Base-by-base conservation (phyloP, 2,797 vertebrate species). In the Harpagifer antarcticus region DNA sequence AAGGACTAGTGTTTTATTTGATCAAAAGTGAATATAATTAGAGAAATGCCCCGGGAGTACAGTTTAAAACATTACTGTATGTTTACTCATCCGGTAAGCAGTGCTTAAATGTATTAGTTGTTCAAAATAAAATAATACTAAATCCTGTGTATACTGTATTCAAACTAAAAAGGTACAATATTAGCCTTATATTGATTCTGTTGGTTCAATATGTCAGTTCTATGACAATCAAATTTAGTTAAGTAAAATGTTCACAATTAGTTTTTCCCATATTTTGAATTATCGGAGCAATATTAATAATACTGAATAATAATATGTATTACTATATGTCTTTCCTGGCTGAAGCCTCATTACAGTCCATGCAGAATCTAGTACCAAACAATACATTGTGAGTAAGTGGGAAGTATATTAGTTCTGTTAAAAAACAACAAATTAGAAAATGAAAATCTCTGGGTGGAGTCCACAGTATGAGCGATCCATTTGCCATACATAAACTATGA, bases 401-500 rank as follows among this genome's bases (percentile, higher is more conserved):
- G 33, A 12, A 50, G 3, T 27, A 27, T 5, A 27, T 27, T 4
- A 42, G 17, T 15, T 48, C 1, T 53, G 33, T 65, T 9, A 37
- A 33, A 4, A 37, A 43, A 20, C 53, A 55, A 48, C 10, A n/a
- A 58, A 64, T 2, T 8, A 23, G 16, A 65, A 64, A 56, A 49
- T 33, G 3, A 33, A 58, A 50, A 37, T 19, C 7, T n/a, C 5
- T 2, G 33, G 45, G 55, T 84, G 61, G 59, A 60, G 45, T 62
- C 11, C 16, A 66, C 9, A 61, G 47, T 17, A 23, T 20, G 8
- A 15, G 50, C 12, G 33, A 37, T 37, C 33, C 33, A 37, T 37
- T 86, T 83, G 16, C 59, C 64, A 42, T 48, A 60, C 79, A 80
- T 64, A 72, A 27, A 61, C 74, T 79, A 67, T 85, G 74, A 82